Conservation (phyloP, 2,888 invertebrate genomes). For the Tetramorium bicarinatum region DNA sequence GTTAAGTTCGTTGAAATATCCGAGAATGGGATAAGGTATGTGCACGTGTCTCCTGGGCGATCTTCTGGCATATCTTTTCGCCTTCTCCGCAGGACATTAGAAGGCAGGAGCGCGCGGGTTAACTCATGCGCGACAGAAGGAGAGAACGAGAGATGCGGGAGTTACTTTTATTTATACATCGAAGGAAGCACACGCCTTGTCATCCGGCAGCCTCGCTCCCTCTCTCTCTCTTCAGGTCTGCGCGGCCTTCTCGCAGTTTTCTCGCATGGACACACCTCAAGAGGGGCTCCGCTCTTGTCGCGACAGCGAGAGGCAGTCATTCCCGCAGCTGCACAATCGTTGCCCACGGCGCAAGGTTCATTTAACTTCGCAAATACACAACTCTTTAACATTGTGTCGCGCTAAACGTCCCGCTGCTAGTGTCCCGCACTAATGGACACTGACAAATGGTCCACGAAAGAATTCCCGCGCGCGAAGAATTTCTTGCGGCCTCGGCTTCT, state of each 20-base stretch:
- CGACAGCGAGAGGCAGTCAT: slow-evolving; percentile 58
- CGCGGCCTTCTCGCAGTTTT: slow-evolving; percentile 72
- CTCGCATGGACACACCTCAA: slow-evolving; percentile 81
- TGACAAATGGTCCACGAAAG: slow-evolving; percentile 73
- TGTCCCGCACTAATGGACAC: slow-evolving; percentile 74
- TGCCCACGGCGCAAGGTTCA: slow-evolving; percentile 80
- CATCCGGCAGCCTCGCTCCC: slow-evolving; percentile 61
- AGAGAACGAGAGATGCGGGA: slow-evolving; percentile 43
- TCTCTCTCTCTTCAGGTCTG: slow-evolving; percentile 61
- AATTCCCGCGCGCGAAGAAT: slow-evolving; percentile 57
- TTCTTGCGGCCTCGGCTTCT: slow-evolving; percentile 4
- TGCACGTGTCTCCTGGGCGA: slow-evolving; percentile 21
- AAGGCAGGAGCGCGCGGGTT: slow-evolving; percentile 40
- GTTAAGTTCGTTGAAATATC: slow-evolving; percentile 31
- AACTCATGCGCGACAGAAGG: slow-evolving; percentile 51
- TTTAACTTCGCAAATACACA: slow-evolving; percentile 83
- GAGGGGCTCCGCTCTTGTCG: slow-evolving; percentile 69
- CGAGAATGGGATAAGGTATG: slow-evolving; percentile 20
- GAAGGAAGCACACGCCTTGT: slow-evolving; percentile 61
- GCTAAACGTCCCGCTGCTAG: slow-evolving; percentile 76
- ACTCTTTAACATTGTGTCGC: slow-evolving; percentile 82
- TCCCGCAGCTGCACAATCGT: slow-evolving; percentile 81
- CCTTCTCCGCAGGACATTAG: slow-evolving; percentile 23
- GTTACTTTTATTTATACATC: slow-evolving; percentile 73
- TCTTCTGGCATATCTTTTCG: slow-evolving; percentile 25